Conservation (phyloP, 2,888 invertebrate genomes). For the Agriopis aurantiaria region DNA sequence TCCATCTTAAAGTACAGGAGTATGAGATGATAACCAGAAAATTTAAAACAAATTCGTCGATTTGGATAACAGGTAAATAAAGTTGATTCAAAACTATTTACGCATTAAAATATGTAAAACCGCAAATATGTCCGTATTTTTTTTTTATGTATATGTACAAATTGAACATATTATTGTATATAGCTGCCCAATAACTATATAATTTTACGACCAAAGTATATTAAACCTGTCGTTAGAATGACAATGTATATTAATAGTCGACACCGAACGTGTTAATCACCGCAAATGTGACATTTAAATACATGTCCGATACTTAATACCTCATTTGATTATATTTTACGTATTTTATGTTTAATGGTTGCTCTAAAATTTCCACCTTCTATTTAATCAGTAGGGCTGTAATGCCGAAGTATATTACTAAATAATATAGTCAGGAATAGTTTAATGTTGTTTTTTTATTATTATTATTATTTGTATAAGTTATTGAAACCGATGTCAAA, state of each 20-base stretch:
- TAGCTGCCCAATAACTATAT: conserved; percentile 12
- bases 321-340: conserved; percentile 15
- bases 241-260: conserved; percentile 23
- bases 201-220: conserved; percentile 14
- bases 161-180: conserved; percentile 4
- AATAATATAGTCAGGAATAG: no score
- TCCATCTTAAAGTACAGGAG: no score
- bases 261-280: conserved; percentile 19
- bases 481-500: no score
- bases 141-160: neutral
- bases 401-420: no score
- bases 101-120: neutral
- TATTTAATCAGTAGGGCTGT: neutral
- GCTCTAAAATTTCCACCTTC: conserved; percentile 8
- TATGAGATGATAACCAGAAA: no score
- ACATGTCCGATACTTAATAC: conserved; percentile 14
- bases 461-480: no score
- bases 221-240: conserved; percentile 18
- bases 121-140: conserved; percentile 1
- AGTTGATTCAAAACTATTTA: neutral
- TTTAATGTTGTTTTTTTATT: no score
- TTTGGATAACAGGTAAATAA: neutral
- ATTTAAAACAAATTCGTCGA: no score
- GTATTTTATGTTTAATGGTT: conserved; percentile 7
- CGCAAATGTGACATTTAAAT: conserved; percentile 24